These are phyloP conservation scores for Spatulosminthurus flaviceps DNA, from an alignment of 2,888 invertebrate genomes.

Conservation along the genomic window DNA sequence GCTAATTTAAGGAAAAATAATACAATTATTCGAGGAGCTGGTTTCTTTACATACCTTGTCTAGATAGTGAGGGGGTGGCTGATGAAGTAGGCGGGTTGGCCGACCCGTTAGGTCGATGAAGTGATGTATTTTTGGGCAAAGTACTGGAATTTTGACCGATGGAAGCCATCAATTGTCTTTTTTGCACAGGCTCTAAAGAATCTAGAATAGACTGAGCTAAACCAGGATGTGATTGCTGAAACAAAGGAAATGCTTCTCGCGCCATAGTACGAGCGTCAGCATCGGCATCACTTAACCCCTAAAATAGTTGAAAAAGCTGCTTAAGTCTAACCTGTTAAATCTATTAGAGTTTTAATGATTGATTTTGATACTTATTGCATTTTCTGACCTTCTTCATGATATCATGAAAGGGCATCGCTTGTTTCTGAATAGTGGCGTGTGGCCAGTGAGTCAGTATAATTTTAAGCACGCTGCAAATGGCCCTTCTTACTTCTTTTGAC, in stretches of 20 bases:
- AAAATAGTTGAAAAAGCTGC: neutral
- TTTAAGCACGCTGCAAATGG: slow-evolving; percentile 83
- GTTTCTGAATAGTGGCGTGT: slow-evolving; percentile 81
- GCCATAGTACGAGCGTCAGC: slow-evolving; percentile 84
- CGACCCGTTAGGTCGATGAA: slow-evolving; percentile 48
- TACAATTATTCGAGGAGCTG: neutral
- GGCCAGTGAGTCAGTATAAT: slow-evolving; percentile 88
- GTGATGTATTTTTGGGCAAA: slow-evolving; percentile 64
- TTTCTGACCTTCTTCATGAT: slow-evolving; percentile 76
- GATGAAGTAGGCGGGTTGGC: slow-evolving; percentile 38
- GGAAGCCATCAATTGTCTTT: slow-evolving; percentile 71
- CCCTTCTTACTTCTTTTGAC: slow-evolving; percentile 87
- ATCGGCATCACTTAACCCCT: slow-evolving; percentile 93
- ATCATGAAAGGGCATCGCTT: slow-evolving; percentile 80
- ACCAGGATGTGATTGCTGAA: slow-evolving; percentile 75
- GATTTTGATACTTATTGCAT: neutral
- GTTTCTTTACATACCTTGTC: slow-evolving; percentile 55
- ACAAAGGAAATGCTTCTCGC: slow-evolving; percentile 67
- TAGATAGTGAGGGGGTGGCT: slow-evolving; percentile 64
- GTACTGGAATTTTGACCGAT: slow-evolving; percentile 48
- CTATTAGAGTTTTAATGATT: neutral
- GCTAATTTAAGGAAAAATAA: neutral
- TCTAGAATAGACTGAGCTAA: slow-evolving; percentile 86
- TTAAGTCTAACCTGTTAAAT: neutral
- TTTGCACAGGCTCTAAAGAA: slow-evolving; percentile 81